Evolutionary conservation across 2,888 invertebrate species (phyloP).

Genomic region (Apeira syringaria): DNA sequence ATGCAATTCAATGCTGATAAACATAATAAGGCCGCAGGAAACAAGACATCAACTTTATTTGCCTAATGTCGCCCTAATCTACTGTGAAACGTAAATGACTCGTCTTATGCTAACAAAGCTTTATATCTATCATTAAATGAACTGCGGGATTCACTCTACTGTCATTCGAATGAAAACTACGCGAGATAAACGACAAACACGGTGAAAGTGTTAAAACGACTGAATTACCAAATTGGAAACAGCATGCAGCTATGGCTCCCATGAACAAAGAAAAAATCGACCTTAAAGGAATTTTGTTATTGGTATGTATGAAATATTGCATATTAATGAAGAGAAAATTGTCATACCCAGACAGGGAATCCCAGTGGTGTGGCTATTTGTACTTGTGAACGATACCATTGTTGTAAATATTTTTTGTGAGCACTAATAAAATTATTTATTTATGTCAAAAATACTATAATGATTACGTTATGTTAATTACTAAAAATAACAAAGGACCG

Average conservation of each 20-base stretch:
- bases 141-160: slow-evolving; percentile 41
- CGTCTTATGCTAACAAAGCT: slow-evolving; percentile 57
- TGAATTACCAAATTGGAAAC: slow-evolving; percentile 34
- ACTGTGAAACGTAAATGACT: slow-evolving; percentile 58
- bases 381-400: no score
- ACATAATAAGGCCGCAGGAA: slow-evolving; percentile 56
- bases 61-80: slow-evolving; percentile 65
- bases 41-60: slow-evolving; percentile 71
- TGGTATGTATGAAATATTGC: slow-evolving; percentile 56
- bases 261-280: slow-evolving; percentile 46
- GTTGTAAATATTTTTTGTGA: no score
- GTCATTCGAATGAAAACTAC: slow-evolving; percentile 58
- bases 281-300: slow-evolving; percentile 46
- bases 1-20: slow-evolving; percentile 4
- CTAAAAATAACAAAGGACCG: no score
- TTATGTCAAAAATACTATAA: no score
- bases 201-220: slow-evolving; percentile 46
- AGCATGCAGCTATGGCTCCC: slow-evolving; percentile 59
- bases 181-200: slow-evolving; percentile 56
- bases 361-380: no score
- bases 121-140: slow-evolving; percentile 56
- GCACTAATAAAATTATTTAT: no score
- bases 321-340: no score
- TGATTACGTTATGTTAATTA: no score
- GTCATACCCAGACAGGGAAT: no score